phyloP scores from a whole-genome alignment of 2,888 invertebrate genomes.

The Danaus chrysippus region DNA sequence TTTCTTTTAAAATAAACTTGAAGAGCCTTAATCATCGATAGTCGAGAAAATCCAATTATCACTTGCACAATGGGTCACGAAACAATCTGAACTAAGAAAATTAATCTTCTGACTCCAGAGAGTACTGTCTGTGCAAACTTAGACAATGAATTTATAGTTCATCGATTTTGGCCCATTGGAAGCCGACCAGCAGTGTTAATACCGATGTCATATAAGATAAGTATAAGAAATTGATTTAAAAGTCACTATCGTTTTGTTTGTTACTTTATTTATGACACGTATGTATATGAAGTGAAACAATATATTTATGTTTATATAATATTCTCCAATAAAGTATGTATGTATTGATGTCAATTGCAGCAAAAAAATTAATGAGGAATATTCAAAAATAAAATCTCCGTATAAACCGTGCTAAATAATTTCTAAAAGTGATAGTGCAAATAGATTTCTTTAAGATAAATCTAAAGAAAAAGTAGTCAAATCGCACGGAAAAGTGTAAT shows the following conservation, averaged over 20 bases:
- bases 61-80: slow-evolving; percentile 78
- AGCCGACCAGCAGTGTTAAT: slow-evolving; percentile 43
- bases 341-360: too few species aligned
- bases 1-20: slow-evolving; percentile 36
- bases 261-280: background rate
- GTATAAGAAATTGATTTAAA: background rate
- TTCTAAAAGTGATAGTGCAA: background rate
- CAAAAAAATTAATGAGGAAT: too few species aligned
- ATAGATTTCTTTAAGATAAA: background rate
- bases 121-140: slow-evolving; percentile 76
- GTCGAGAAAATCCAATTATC: slow-evolving; percentile 77
- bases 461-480: slow-evolving; percentile 25
- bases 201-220: slow-evolving; percentile 11
- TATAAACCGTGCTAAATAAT: too few species aligned
- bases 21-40: slow-evolving; percentile 74
- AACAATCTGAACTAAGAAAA: slow-evolving; percentile 80
- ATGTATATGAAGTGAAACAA: too few species aligned
- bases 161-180: slow-evolving; percentile 72
- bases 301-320: too few species aligned
- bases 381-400: too few species aligned
- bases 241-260: background rate
- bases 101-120: slow-evolving; percentile 78
- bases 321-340: too few species aligned
- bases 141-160: slow-evolving; percentile 79
- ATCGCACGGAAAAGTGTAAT: slow-evolving; percentile 21